Evolutionary conservation across 2,113 vertebrate genomes (phyloP), one percentile per base, ranked within the genome.

Genomic region (Halichoerus grypus): DNA sequence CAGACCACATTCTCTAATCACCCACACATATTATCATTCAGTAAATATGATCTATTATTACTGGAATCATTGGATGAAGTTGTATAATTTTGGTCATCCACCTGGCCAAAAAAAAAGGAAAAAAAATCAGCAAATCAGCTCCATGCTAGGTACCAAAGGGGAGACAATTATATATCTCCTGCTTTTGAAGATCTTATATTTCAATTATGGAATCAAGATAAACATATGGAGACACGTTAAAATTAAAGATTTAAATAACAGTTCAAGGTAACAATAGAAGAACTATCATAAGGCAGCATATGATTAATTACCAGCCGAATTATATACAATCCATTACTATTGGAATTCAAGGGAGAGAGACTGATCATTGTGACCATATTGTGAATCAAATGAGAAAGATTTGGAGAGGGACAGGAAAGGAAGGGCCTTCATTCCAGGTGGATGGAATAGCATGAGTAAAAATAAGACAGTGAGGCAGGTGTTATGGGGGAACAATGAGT

Each of bases 401-500:
- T 96, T 91, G 81, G 84, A 97, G 39, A 93, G 49, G 39, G 88
- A 96, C 65, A 88, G 81, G 53, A 53, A 94, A 55, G 85, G 2
- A 59, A 86, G 74, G 96, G 84, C 88, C 71, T 88, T 77, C 49
- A 33, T 79, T 97, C 97, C 97, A 97, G 96, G 96, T 97, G 94
- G 96, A 91, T 59, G 67, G 95, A 53, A 95, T 53, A 85, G 97
- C 90, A 88, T 0, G 82, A 97, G 92, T 94, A 93, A 97, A 98
- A 98, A 97, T 92, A 97, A 85, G 83, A 89, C 80, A 51, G 91
- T 6, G 1, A 91, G 94, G 94, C 98, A 98, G 96, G 97, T 97
- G 97, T 97, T 94, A 83, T 15, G 97, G 96, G 97, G 95, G 94
- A 97, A 98, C 94, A 97, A 96, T 88, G 96, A 97, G 97, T 96